Evolutionary conservation across 2,797 vertebrate genomes (phyloP), one percentile per base, ranked within the genome.

Genomic region (Nyctalus aviator): DNA sequence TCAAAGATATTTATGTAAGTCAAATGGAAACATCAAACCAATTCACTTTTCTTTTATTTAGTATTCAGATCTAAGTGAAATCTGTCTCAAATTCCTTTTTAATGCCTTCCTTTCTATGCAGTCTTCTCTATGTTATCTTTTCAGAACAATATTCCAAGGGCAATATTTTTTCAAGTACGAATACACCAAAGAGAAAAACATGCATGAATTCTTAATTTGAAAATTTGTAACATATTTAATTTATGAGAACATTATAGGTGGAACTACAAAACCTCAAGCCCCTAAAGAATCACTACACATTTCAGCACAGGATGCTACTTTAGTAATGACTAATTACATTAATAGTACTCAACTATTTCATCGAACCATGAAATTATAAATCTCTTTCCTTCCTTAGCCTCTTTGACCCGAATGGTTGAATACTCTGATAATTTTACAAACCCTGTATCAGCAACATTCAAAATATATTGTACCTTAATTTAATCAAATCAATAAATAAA

Each of bases 261-360:
- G 92, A 95, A 75, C 32, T 82, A 27, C 86, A 91, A 75, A 76
- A 21, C 2, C 1, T 10, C 0, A 15, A 41, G 8, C 3, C 68
- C n/a, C 12, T 14, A 44, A 86, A 88, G 20, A 88, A 64, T 77
- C 41, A 72, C 93, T 95, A 64, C 81, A 90, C 90, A 96, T 96
- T 89, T 59, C 78, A 85, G 66, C 68, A 66, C 32, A 25, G 14
- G 93, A 37, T 92, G 64, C 91, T 97, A 93, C 75, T 95, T 88
- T 96, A 95, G 55, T 94, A 96, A 96, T 81, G 46, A 96, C 87
- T 97, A 96, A 95, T 96, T 97, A 93, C 81, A 68, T 96, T 96
- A 97, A 97, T 88, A 95, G 82, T 41, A 90, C 35, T 96, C 91
- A 90, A 90, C 95, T 96, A 94, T 93, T n/a, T 77, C 55, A 41